These are phyloP conservation scores for Acropora tenuis DNA, from an alignment of 64 coral and sea anemone genomes.

Conservation along the genomic window DNA sequence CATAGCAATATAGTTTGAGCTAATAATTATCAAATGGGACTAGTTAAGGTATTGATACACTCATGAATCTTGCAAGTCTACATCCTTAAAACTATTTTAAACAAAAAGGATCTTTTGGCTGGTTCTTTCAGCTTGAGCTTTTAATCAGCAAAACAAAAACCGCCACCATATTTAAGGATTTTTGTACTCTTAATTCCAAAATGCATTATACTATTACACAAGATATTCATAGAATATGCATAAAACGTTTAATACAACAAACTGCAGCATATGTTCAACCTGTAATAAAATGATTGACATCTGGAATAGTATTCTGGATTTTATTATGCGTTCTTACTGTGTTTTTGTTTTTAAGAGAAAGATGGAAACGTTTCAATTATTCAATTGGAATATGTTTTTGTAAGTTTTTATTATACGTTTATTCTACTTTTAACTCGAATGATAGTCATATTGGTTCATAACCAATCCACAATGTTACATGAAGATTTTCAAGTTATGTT, in stretches of 20 bases:
- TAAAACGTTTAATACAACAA: slow-evolving; percentile 12
- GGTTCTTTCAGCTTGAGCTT: slow-evolving; percentile 1
- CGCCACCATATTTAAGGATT: neutral
- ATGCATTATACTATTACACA: slow-evolving; percentile 1
- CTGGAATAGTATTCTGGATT: neutral
- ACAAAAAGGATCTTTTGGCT: neutral
- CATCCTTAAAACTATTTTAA: neutral
- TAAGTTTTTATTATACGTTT: neutral
- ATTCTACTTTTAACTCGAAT: too few relatives aligned
- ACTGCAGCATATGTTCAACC: neutral
- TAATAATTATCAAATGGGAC: too few relatives aligned
- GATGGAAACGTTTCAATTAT: neutral
- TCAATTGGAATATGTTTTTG: neutral
- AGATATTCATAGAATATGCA: neutral
- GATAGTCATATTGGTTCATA: too few relatives aligned
- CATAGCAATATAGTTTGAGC: too few relatives aligned
- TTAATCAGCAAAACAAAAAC: neutral
- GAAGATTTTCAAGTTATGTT: too few relatives aligned
- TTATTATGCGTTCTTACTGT: neutral
- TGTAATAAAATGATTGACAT: slow-evolving; percentile 8
- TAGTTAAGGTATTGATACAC: too few relatives aligned
- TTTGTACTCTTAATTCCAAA: slow-evolving; percentile 2
- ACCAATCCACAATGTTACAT: too few relatives aligned
- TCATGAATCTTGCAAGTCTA: neutral
- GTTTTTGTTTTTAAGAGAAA: neutral